Evolutionary conservation across 1,140 invertebrate genomes (phyloP), one percentile per base, ranked within the genome.

Genomic region (Bursaphelenchus mucronatus): DNA sequence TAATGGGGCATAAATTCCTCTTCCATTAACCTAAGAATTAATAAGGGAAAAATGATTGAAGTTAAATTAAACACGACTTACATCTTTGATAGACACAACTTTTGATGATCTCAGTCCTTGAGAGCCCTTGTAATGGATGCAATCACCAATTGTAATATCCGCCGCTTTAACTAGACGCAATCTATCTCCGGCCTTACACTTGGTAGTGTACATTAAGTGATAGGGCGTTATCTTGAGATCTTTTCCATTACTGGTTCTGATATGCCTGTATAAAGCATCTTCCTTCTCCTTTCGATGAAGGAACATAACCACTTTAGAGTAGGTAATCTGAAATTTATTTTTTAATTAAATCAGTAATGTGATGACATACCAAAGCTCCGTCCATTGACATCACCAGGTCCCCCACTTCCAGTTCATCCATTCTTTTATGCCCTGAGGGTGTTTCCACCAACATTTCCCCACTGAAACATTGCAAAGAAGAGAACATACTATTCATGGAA

Each of bases 1-100:
- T 54, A 76, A 51, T 21, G 74, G 74, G 17, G 74, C 63, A 56
- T 65, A 76, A 55, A 76, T 78, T 30, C 73, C 73, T 10, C 30
- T 13, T n/a, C 40, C 45, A 8, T 66, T 44, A 0, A 64, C 39
- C 47, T 61, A 40, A 49, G 49, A 44, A 11, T 43, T 39, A 41
- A 39, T 13, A n/a, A 61, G 21, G 17, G 53, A 59, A 30, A 50
- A 0, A 44, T 55, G 53, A 19, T 62, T 15, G 30, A 30, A 5
- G 2, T 30, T 30, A 3, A 30, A 30, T 30, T 1, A 30, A 30
- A 30, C 30, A 19, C 52, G 39, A 67, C 7, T 65, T 13, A 66
- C 58, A 15, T 30, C 41, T 52, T 65, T 44, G 17, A 66, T 59
- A 7, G 55, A 30, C 50, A 61, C 19, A 9, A 57, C 57, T 21